Percentiles rank a stretch among this genome's conserved stretches.
Conservation (phyloP, 2,797 vertebrate genomes). For the Peromyscus attwateri region DNA sequence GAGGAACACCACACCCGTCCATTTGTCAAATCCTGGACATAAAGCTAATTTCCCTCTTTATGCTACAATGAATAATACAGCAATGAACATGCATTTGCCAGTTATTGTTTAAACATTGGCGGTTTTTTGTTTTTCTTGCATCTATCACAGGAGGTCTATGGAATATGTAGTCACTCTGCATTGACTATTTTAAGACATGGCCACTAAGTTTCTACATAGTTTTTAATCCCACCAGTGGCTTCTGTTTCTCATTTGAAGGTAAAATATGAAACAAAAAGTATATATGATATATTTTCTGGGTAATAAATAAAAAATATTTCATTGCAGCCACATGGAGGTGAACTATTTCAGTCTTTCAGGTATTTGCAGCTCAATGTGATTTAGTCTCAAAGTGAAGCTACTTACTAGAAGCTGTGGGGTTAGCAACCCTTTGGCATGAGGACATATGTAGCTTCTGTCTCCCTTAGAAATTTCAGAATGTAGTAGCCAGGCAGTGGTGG, state of each 20-base stretch:
- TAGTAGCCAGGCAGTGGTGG: not conserved
- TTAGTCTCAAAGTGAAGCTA: not conserved
- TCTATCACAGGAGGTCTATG: not conserved
- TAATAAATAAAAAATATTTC: constrained; percentile 5
- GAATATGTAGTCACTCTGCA: not conserved
- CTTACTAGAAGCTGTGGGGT: not conserved
- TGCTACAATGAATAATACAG: not conserved
- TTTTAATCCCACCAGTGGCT: not conserved
- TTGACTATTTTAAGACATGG: constrained; percentile 10
- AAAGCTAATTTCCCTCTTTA: not conserved
- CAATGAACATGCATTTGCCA: not conserved
- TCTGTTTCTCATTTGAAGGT: not conserved
- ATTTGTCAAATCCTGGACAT: not conserved
- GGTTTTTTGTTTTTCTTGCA: not conserved
- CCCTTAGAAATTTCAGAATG: not conserved
- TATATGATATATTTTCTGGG: not conserved
- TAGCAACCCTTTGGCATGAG: not conserved
- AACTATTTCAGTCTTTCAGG: not conserved
- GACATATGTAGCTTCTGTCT: not conserved
- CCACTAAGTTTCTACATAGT: not conserved
- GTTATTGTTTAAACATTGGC: not conserved
- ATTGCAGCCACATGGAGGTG: not conserved
- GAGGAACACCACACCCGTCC: not conserved
- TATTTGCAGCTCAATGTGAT: not conserved
- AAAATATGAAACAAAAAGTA: not conserved